phyloP scores from a whole-genome alignment of 2,797 vertebrate species.

The Sandelia bainsii region DNA sequence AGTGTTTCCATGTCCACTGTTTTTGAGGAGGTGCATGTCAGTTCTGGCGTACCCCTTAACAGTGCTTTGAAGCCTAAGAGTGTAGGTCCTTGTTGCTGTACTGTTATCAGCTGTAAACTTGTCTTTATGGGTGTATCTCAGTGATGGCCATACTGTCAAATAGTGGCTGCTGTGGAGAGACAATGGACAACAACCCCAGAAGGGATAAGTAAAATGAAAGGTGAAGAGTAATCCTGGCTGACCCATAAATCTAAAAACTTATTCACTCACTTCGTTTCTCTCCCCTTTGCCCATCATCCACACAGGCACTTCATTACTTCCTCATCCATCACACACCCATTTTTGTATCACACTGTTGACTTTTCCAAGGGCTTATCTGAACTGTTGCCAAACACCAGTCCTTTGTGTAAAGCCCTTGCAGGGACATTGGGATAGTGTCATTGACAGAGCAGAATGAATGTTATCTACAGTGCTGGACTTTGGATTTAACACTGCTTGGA shows the following conservation, averaged over 20 bases:
- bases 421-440: conserved; percentile 33
- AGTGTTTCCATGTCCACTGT: background rate
- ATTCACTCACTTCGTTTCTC: background rate
- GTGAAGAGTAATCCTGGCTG: conserved; percentile 4
- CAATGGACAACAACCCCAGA: background rate
- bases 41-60: no score
- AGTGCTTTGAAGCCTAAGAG: background rate
- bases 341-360: conserved; percentile 54
- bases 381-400: conserved; percentile 52
- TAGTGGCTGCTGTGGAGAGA: background rate
- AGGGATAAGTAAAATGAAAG: conserved; percentile 11
- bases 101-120: background rate
- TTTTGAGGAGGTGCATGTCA: background rate
- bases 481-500: conserved; percentile 31
- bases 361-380: conserved; percentile 67
- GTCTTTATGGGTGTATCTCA: background rate
- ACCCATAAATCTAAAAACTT: conserved; percentile 19
- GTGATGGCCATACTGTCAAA: background rate
- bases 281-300: conserved; percentile 1
- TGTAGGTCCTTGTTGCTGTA: background rate
- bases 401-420: conserved; percentile 35
- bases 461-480: conserved; percentile 57
- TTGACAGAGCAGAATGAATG: conserved; percentile 59
- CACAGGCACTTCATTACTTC: conserved; percentile 51
- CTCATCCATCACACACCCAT: conserved; percentile 56